A percentile compares a stretch with the other conserved stretches of the same genome.
Evolutionary conservation across 2,797 vertebrate genomes (phyloP).

Genomic region (Helostoma temminkii): DNA sequence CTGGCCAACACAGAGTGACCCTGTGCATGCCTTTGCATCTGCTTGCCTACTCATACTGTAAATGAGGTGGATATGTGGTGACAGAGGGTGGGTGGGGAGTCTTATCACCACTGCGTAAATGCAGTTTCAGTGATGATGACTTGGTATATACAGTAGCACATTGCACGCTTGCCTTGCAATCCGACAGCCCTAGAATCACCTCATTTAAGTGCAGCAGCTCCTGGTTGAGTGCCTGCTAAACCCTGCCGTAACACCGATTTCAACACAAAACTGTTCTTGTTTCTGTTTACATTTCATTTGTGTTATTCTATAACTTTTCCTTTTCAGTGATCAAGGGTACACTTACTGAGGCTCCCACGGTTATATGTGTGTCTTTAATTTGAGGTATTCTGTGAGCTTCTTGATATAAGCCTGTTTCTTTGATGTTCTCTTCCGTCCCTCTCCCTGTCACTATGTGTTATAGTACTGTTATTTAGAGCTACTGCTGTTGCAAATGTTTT

Average conservation of each 20-base stretch:
- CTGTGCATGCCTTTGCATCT: conserved; percentile 74
- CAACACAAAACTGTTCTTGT: conserved; percentile 27
- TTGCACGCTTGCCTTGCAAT: conserved; percentile 60
- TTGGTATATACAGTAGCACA: conserved; percentile 13
- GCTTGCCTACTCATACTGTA: conserved; percentile 53
- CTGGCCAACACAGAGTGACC: conserved; percentile 20
- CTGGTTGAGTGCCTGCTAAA: conserved; percentile 42
- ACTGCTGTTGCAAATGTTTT: conserved; percentile 44
- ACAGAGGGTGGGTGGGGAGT: neutral
- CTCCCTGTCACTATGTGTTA: too few species aligned
- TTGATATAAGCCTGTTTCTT: conserved; percentile 48
- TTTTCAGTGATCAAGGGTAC: conserved; percentile 50
- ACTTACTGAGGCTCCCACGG: conserved; percentile 33
- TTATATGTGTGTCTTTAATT: conserved; percentile 52
- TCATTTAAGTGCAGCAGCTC: conserved; percentile 32
- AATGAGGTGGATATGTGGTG: conserved; percentile 4
- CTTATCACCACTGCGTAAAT: conserved; percentile 19
- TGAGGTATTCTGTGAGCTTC: conserved; percentile 56
- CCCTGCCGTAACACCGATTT: conserved; percentile 49
- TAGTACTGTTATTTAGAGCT: conserved; percentile 42
- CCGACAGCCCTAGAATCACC: conserved; percentile 20
- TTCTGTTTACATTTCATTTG: conserved; percentile 29
- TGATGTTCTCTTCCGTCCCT: conserved; percentile 42
- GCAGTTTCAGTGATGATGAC: conserved; percentile 12
- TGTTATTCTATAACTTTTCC: conserved; percentile 50